Base-by-base conservation (phyloP, 1,140 invertebrate species). In the Pseudachorutes palmiensis region DNA sequence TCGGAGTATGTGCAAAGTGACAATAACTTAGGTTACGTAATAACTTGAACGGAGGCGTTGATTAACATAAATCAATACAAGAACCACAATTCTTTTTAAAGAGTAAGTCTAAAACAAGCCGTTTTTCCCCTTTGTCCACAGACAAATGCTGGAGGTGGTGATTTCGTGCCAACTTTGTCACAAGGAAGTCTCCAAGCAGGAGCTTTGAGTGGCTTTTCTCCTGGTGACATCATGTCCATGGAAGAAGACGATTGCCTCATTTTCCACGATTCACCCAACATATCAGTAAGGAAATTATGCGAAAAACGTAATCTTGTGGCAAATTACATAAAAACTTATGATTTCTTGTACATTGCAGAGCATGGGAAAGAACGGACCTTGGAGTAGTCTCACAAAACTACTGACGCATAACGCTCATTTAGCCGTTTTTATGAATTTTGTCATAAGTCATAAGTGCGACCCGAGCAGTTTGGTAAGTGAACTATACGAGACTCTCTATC, bases 371-470 rank as follows among this genome's bases (percentile, higher is more conserved):
- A 87, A 90, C 74, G 88, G 88, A 0, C 89, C 88, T 29, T 92
- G 89, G 70, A 88, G 88, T 79, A 87, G 85, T 66, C 78, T 90
- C 51, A 83, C 84, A 5, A 83, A 83, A 74, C 75, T 90, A 24
- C 85, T 85, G 81, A 84, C 85, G 75, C 83, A 87, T 70, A 87
- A 88, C 65, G 89, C 89, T 62, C 89, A 94, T 79, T 80, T 94
- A 71, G 87, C 91, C 71, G 89, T 94, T 65, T 93, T 94, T 77
- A 86, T 93, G 69, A 91, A 93, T 79, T 94, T 90, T 77, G 84
- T 94, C 55, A 81, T 93, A 70, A 88, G 85, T 3, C 93, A 92
- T 78, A 87, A 85, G 59, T 65, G 64, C 74, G 90, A 92, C 80
- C 90, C 91, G 48, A 87, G 87, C 72, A 88, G 87, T 78, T 79